These are phyloP conservation scores for Nemapogon koenigi DNA, from an alignment of 2,888 invertebrate species.

Conservation along the genomic window DNA sequence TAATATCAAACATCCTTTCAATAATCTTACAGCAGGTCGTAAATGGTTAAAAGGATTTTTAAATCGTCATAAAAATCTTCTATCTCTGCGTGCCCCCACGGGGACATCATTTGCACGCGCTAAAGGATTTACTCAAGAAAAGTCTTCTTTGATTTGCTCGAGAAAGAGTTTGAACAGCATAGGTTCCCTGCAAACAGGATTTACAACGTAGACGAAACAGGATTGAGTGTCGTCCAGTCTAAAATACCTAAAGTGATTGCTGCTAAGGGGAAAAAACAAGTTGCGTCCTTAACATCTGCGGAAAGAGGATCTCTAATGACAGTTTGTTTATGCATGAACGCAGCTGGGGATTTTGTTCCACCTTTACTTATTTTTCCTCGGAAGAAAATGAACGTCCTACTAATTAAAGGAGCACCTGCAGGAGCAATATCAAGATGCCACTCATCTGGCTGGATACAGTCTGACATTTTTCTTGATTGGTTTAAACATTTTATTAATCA, in stretches of 20 bases:
- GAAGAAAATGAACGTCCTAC: slow-evolving; percentile 6
- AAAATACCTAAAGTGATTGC: too few relatives aligned
- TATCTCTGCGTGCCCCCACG: too few relatives aligned
- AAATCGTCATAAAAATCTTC: not conserved
- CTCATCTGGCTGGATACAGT: slow-evolving; percentile 14
- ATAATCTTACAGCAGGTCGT: not conserved
- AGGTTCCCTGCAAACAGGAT: not conserved
- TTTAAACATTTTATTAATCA: slow-evolving; percentile 11
- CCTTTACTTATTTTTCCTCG: slow-evolving; percentile 16
- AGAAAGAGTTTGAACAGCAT: not conserved
- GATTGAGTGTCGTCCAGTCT: not conserved
- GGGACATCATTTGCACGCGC: too few relatives aligned
- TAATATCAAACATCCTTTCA: slow-evolving; percentile 2
- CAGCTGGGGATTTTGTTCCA: slow-evolving; percentile 20
- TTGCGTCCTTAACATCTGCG: too few relatives aligned
- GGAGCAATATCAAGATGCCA: slow-evolving; percentile 15
- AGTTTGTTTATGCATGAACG: slow-evolving; percentile 20
- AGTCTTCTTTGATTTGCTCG: not conserved
- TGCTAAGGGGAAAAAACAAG: too few relatives aligned
- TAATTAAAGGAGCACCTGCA: slow-evolving; percentile 14
- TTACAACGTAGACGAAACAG: slow-evolving; percentile 2
- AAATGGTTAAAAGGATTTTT: not conserved
- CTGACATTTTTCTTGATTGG: slow-evolving; percentile 13
- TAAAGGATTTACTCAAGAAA: too few relatives aligned
- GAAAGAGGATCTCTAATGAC: too few relatives aligned